phyloP scores from a whole-genome alignment of 1,140 invertebrate genomes.

The Pseudobourletiella spinata region DNA sequence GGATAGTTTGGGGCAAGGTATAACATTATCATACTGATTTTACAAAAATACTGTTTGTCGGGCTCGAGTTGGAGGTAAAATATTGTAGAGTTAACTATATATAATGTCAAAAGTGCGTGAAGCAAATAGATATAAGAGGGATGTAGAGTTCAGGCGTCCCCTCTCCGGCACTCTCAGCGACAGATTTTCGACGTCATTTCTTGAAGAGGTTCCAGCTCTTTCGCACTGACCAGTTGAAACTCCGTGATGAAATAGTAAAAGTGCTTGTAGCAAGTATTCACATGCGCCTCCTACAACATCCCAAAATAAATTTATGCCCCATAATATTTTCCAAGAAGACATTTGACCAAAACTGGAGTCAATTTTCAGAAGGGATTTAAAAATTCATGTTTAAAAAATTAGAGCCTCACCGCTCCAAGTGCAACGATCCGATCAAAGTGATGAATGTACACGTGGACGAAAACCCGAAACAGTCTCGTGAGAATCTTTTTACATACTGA shows the following conservation, averaged over 20 bases:
- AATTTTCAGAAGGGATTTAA: no score
- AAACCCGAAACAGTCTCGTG: constrained; percentile 82
- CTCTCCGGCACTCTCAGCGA: no score
- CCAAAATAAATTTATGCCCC: not conserved
- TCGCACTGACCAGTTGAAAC: constrained; percentile 72
- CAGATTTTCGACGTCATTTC: not conserved
- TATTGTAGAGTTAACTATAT: no score
- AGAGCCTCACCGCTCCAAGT: constrained; percentile 79
- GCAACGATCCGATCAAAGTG: constrained; percentile 84
- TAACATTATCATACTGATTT: no score
- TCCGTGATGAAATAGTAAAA: constrained; percentile 92
- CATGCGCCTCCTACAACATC: constrained; percentile 71
- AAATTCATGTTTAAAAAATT: no score
- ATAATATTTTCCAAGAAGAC: not conserved
- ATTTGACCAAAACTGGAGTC: no score
- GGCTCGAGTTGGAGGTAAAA: no score
- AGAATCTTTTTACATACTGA: constrained; percentile 78
- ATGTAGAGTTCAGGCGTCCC: no score
- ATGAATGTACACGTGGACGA: constrained; percentile 96
- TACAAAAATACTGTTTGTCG: no score
- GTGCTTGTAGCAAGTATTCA: constrained; percentile 94
- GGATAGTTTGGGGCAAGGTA: no score
- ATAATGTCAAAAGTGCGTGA: no score
- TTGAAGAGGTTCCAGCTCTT: constrained; percentile 69
- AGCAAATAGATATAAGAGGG: no score